These are phyloP conservation scores for Scaptomyza pallida DNA, from an alignment of 1,140 invertebrate species.

Conservation along the genomic window DNA sequence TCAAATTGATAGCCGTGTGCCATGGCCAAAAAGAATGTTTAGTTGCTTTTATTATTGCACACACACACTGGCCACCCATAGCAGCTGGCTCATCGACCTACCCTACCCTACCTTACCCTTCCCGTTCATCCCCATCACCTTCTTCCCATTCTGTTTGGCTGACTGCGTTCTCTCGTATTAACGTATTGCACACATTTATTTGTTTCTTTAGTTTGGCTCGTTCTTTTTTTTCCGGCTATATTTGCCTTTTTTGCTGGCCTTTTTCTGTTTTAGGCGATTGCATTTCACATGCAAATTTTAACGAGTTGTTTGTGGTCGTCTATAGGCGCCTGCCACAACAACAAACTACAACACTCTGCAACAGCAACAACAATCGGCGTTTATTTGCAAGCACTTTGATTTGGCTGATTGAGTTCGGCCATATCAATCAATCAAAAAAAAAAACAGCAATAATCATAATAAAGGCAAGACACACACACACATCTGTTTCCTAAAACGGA, in stretches of 20 bases:
- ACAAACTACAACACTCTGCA: conserved; percentile 34
- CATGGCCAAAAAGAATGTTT: conserved; percentile 42
- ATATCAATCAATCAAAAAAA: conserved; percentile 7
- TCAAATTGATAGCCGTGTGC: conserved; percentile 69
- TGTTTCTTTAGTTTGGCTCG: conserved; percentile 15
- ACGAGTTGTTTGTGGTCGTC: conserved; percentile 74
- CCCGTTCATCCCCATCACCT: not conserved
- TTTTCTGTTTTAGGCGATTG: conserved; percentile 61
- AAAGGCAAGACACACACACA: too few species aligned
- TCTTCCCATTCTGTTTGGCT: conserved; percentile 28
- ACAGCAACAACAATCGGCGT: conserved; percentile 63
- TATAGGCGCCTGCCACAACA: conserved; percentile 56
- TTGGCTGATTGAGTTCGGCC: conserved; percentile 66
- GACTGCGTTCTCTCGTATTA: conserved; percentile 18
- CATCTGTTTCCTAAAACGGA: too few species aligned
- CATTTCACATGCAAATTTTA: conserved; percentile 77
- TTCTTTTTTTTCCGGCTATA: conserved; percentile 23
- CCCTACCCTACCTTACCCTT: not conserved
- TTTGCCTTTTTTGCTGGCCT: conserved; percentile 15
- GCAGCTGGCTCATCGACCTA: not conserved
- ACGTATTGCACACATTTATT: conserved; percentile 19
- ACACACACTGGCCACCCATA: conserved; percentile 9
- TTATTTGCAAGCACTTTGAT: conserved; percentile 76
- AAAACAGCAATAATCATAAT: not conserved
- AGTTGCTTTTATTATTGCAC: conserved; percentile 30